Base-by-base conservation (phyloP, 2,888 invertebrate genomes). In the Beris chalybata region DNA sequence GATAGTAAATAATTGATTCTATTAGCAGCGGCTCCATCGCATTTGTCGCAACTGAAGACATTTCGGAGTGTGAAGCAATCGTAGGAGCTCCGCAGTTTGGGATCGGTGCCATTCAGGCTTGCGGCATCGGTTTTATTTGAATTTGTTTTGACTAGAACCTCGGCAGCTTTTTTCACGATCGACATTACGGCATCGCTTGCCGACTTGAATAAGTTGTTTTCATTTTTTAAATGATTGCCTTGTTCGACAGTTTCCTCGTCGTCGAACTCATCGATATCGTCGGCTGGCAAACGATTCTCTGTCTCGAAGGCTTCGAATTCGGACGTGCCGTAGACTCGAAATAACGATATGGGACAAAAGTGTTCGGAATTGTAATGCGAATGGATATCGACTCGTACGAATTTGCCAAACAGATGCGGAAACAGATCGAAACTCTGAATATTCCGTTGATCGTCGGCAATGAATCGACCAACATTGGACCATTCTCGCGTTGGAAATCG, bases 321-420 rank as follows among this genome's bases (percentile, higher is more conserved):
- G 12, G 94, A 95, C 3, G 93, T 94, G 15, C 97, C 97, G 76
- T 92, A 96, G 1, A 95, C 93, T 69, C 93, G 89, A 79, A 99
- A 93, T 58, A 97, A 83, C n/a, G 96, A 97, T 70, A 99, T 85
- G 0, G 99, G 98, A 78, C 99, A 99, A 79, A 92, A 99, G 79
- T 99, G 98, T 80, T 99, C 98, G 7, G 90, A 89, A 22, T 98
- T 97, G 79, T 97, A 93, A 79, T 99, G 96, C 47, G 95, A 93
- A 70, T 93, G 86, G 75, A 99, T 85, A 75, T 99, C 98, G 1
- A 93, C 89, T 77, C 93, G 92, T 56, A 95, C 89, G 78, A 91
- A 94, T 80, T 95, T 95, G 30, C 93, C 92, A 79, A 95, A 95
- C 15, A 90, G 81, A 76, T 91, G 89, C 3, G 91, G 90, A 74